Base-by-base conservation (phyloP, 2,888 invertebrate species). In the Chymomyza procnemis region DNA sequence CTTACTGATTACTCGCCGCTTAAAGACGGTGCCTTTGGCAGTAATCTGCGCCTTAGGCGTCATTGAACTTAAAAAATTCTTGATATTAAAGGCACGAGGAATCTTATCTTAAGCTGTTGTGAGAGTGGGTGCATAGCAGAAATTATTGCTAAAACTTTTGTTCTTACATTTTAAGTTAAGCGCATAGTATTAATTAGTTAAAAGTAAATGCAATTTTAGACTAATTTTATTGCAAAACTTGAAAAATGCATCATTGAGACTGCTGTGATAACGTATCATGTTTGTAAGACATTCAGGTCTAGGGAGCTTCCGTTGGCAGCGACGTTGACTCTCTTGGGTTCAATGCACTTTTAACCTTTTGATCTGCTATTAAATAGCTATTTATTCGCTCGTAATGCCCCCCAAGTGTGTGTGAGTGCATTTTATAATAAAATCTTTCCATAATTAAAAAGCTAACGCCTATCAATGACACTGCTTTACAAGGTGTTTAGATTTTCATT, bases 1-100 rank as follows among this genome's bases (percentile, higher is more conserved):
- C 34, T 12, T 41, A 14, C 34, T 41, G 34, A 41, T 41, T 41
- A 12, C 34, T 12, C 34, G 34, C 34, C 12, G 34, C 34, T 41
- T 41, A 41, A 41, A 12, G n/a, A n/a, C 2, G 34, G 9, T 12
- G 2, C 34, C 34, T 41, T 12, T 41, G 12, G 34, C 26, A 41
- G 34, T 41, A 1, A 12, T 9, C 34, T 41, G 34, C 34, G 3
- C 34, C 34, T 12, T 12, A 34, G 48, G 12, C 58, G 57, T 64
- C 64, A 58, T 64, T 61, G 54, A 54, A 61, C 64, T 64, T 58
- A 21, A 30, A 64, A 58, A 68, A 5, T 3, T 41, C 3, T 12
- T 6, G 26, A 1, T 9, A 41, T 41, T 41, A 12, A 12, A 12
- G 12, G 12, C 34, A 41, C 34, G 12, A 41, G 26, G 1, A 2